Conservation (phyloP, 30 jellyfish, hydroid and myxozoan genomes). For the Hydractinia symbiolongicarpus region DNA sequence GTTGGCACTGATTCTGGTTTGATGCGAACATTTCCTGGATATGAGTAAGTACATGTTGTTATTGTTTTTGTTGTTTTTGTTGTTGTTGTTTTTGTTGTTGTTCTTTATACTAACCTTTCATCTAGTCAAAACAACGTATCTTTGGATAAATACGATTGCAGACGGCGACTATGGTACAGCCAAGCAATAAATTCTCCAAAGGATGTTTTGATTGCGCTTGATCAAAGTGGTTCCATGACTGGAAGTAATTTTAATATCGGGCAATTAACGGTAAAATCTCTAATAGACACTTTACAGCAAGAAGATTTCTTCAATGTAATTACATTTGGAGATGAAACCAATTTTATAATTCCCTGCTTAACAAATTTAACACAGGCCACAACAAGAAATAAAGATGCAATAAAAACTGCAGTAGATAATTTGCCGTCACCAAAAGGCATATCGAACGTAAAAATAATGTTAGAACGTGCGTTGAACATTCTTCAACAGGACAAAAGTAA, state of each 20-base stretch:
- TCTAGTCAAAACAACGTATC: neutral
- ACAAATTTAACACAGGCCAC: slow-evolving; percentile 12
- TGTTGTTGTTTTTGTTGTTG: neutral
- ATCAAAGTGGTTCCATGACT: slow-evolving; percentile 71
- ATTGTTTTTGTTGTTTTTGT: neutral
- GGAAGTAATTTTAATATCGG: slow-evolving; percentile 66
- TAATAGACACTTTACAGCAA: slow-evolving; percentile 70
- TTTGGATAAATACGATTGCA: slow-evolving; percentile 33
- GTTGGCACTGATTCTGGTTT: slow-evolving; percentile 58
- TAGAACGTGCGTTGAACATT: neutral
- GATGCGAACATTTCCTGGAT: slow-evolving; percentile 60
- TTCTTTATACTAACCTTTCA: neutral
- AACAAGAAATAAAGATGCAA: neutral
- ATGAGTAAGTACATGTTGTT: neutral
- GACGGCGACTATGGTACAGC: slow-evolving; percentile 37
- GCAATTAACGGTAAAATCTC: slow-evolving; percentile 43
- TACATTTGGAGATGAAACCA: neutral
- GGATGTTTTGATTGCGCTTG: slow-evolving; percentile 59
- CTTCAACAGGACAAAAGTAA: neutral
- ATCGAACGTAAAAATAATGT: neutral
- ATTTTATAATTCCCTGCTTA: neutral
- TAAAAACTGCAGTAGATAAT: neutral
- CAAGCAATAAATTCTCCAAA: slow-evolving; percentile 70
- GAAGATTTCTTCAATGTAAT: slow-evolving; percentile 75
- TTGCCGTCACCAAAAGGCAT: neutral